phyloP scores from a whole-genome alignment of 2,888 invertebrate species.

The Meiosimyza platycephala region DNA sequence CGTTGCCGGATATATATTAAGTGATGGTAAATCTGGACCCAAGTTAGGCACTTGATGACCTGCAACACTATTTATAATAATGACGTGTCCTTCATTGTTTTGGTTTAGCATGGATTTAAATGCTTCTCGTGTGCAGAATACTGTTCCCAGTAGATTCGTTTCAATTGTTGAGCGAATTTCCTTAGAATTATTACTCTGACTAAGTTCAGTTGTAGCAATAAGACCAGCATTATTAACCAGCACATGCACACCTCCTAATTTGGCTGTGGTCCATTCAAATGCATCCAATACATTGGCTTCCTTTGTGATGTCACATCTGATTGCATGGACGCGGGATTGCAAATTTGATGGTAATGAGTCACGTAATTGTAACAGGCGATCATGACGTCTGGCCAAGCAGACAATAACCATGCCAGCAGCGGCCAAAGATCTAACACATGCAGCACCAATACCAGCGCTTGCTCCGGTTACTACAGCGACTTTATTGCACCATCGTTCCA shows the following conservation, averaged over 20 bases:
- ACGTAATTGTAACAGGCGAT: slow-evolving; percentile 58
- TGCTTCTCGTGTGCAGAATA: slow-evolving; percentile 69
- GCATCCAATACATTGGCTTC: slow-evolving; percentile 70
- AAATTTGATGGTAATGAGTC: slow-evolving; percentile 46
- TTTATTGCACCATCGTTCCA: slow-evolving; percentile 74
- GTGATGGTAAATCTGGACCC: slow-evolving; percentile 58
- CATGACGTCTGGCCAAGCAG: slow-evolving; percentile 70
- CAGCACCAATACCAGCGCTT: slow-evolving; percentile 73
- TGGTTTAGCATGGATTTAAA: slow-evolving; percentile 67
- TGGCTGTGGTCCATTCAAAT: slow-evolving; percentile 69
- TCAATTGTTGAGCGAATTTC: slow-evolving; percentile 66
- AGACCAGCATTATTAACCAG: slow-evolving; percentile 74
- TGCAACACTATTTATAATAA: slow-evolving; percentile 68
- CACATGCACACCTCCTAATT: slow-evolving; percentile 72
- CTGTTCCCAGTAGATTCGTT: slow-evolving; percentile 68
- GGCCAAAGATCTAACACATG: slow-evolving; percentile 67
- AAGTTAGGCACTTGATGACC: slow-evolving; percentile 64
- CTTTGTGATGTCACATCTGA: slow-evolving; percentile 68
- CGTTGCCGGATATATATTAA: slow-evolving; percentile 66
- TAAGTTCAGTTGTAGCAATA: slow-evolving; percentile 57
- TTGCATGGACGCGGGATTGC: slow-evolving; percentile 53
- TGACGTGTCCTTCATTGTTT: slow-evolving; percentile 68
- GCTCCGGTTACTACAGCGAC: slow-evolving; percentile 76
- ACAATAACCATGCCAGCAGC: slow-evolving; percentile 70
- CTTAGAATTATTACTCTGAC: slow-evolving; percentile 51